Conservation (phyloP, 2,113 vertebrate species). For the Pithys albifrons region DNA sequence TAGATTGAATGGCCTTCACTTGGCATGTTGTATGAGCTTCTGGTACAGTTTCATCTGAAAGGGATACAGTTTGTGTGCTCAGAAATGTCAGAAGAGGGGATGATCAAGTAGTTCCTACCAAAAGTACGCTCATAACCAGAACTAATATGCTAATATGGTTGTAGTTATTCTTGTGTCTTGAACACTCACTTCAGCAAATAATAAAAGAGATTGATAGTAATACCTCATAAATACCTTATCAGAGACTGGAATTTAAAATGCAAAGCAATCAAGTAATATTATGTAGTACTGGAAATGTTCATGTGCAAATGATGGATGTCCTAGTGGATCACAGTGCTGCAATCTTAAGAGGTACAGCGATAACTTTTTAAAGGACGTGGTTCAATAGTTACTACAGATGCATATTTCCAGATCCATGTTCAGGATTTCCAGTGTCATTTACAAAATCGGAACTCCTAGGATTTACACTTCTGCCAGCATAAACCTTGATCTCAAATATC, state of each 20-base stretch:
- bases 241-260: neutral
- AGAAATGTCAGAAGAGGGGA: neutral
- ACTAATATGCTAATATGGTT: neutral
- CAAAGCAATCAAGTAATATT: neutral
- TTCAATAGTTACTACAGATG: neutral
- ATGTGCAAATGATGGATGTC: neutral
- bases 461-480: neutral
- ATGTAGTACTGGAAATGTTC: neutral
- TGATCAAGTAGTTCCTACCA: neutral
- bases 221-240: neutral
- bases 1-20: neutral
- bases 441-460: neutral
- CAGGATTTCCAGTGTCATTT: neutral
- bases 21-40: neutral
- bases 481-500: neutral
- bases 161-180: neutral
- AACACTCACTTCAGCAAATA: neutral
- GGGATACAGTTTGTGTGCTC: neutral
- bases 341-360: neutral
- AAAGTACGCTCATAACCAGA: neutral
- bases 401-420: neutral
- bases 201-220: neutral
- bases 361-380: neutral
- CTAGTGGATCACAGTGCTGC: neutral
- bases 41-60: neutral